A percentile compares a stretch with the other conserved stretches of the same genome.
phyloP scores from a whole-genome alignment of 2,888 invertebrate species.

The Nomada ferruginata region DNA sequence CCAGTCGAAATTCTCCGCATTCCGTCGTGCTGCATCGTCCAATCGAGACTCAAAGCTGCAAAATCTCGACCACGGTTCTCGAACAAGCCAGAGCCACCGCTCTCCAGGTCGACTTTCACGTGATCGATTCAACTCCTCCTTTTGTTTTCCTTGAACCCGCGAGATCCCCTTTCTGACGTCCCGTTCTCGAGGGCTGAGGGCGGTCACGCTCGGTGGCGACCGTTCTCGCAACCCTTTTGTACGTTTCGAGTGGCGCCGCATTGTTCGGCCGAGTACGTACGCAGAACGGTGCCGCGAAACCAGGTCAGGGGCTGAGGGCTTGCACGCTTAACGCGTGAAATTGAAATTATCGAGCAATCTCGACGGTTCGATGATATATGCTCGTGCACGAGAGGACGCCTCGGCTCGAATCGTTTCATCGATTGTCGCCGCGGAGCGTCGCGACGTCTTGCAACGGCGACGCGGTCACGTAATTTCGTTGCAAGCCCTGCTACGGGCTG shows the following conservation, averaged over 20 bases:
- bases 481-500: background rate
- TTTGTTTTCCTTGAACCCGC: conserved; percentile 37
- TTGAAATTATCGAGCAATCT: conserved; percentile 80
- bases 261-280: conserved; percentile 66
- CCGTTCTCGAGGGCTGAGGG: conserved; percentile 44
- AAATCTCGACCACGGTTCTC: conserved; percentile 1
- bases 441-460: conserved; percentile 14
- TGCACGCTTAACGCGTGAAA: conserved; percentile 77
- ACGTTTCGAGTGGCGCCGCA: conserved; percentile 68
- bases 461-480: background rate
- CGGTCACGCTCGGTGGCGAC: conserved; percentile 66
- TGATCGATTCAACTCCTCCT: conserved; percentile 40
- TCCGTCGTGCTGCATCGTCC: background rate
- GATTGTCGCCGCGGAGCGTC: conserved; percentile 41
- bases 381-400: conserved; percentile 55
- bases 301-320: conserved; percentile 76
- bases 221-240: conserved; percentile 57
- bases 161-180: conserved; percentile 31
- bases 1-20: background rate
- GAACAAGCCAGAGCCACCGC: background rate
- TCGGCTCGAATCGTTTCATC: conserved; percentile 50
- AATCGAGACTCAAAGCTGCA: background rate
- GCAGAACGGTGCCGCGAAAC: conserved; percentile 69
- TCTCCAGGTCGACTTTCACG: conserved; percentile 25
- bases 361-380: conserved; percentile 68